phyloP scores from a whole-genome alignment of 2,888 invertebrate genomes.

The Sinopyrophorus schimmeli region DNA sequence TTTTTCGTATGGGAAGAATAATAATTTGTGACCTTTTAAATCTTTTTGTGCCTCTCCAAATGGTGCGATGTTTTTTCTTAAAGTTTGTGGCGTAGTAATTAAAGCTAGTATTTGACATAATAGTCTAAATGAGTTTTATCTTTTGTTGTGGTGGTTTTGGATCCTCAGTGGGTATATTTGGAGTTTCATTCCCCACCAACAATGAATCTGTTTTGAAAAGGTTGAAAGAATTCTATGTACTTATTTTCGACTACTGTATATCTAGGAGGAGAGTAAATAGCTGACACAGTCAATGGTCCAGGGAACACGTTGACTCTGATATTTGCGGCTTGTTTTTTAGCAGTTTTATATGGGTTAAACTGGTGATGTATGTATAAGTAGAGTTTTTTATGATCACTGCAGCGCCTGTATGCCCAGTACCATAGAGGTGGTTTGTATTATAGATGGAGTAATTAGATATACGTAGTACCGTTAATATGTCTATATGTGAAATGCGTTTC shows the following conservation, averaged over 20 bases:
- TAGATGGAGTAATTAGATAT: neutral
- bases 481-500: conserved; percentile 1
- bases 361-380: too few species aligned
- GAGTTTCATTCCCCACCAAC: neutral
- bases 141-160: neutral
- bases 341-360: too few species aligned
- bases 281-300: neutral
- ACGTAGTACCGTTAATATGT: neutral
- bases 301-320: neutral
- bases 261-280: conserved; percentile 4
- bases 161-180: conserved; percentile 1
- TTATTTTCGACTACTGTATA: neutral
- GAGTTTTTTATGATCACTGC: too few species aligned
- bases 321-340: neutral
- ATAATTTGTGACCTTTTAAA: too few species aligned
- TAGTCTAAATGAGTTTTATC: neutral
- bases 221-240: neutral
- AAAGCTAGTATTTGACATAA: neutral
- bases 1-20: too few species aligned
- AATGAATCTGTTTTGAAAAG: neutral
- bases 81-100: too few species aligned
- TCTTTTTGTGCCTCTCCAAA: too few species aligned
- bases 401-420: neutral
- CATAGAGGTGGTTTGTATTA: neutral
- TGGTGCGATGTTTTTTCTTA: neutral